These are phyloP conservation scores for Platycnemis pennipes DNA, from an alignment of 2,888 invertebrate species.

Conservation along the genomic window DNA sequence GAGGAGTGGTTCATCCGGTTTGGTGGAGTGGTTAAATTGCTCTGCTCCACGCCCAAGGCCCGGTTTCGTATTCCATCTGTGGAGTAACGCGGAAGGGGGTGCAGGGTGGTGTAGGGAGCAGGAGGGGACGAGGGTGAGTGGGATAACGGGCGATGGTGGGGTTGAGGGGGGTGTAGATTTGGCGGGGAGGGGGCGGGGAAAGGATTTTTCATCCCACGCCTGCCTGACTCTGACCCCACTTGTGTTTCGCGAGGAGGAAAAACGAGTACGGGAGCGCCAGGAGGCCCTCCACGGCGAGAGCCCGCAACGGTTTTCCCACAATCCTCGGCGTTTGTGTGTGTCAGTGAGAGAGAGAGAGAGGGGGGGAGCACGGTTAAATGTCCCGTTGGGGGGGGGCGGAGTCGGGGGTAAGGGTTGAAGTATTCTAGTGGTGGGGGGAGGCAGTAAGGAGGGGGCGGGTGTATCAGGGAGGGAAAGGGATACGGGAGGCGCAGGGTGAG, in stretches of 20 bases:
- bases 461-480: not conserved
- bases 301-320: slow-evolving; percentile 8
- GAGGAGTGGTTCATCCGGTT: not conserved
- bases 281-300: slow-evolving; percentile 25
- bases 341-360: not conserved
- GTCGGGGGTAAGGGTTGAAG: not conserved
- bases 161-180: not conserved
- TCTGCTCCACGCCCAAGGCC: not conserved
- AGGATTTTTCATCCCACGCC: slow-evolving; percentile 39
- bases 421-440: not conserved
- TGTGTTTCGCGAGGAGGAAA: slow-evolving; percentile 32
- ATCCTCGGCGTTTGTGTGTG: not conserved
- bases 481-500: not conserved
- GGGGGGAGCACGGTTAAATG: not conserved
- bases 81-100: not conserved
- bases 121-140: not conserved
- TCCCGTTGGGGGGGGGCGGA: not conserved
- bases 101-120: not conserved
- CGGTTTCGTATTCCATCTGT: not conserved
- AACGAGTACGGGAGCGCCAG: not conserved
- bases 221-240: slow-evolving; percentile 31
- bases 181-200: not conserved
- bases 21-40: slow-evolving; percentile 3
- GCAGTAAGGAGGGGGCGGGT: not conserved
- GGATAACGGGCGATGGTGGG: not conserved